phyloP scores from a whole-genome alignment of 2,113 vertebrate genomes.

The Bothrops jararaca region DNA sequence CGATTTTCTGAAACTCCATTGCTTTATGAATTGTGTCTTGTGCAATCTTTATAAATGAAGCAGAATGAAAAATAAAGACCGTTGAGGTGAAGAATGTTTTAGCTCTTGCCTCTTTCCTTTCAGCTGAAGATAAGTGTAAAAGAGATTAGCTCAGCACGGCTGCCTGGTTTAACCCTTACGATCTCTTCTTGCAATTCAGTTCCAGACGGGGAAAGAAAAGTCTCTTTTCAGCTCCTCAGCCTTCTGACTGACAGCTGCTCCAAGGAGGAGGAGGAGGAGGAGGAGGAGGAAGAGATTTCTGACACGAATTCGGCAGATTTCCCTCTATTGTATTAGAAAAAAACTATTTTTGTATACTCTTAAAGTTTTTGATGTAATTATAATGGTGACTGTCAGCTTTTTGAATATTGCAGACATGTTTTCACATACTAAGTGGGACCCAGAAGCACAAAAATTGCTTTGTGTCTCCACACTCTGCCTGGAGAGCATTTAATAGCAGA shows the following conservation, averaged over 20 bases:
- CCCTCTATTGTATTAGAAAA: background rate
- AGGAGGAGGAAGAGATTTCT: background rate
- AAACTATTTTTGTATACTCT: background rate
- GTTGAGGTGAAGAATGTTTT: conserved; percentile 11
- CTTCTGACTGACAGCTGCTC: conserved; percentile 43
- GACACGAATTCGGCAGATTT: background rate
- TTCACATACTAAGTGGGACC: background rate
- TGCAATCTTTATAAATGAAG: conserved; percentile 17
- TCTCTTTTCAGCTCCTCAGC: conserved; percentile 40
- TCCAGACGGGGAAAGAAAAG: conserved; percentile 50
- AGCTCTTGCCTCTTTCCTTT: conserved; percentile 38
- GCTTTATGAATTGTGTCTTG: background rate
- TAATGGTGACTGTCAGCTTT: background rate
- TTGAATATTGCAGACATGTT: background rate
- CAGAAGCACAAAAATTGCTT: background rate
- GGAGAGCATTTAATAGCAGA: background rate
- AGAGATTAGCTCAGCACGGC: conserved; percentile 28
- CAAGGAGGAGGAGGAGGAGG: background rate
- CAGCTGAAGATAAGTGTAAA: conserved; percentile 35
- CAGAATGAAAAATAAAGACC: background rate
- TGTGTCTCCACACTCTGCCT: background rate
- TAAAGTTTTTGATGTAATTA: background rate
- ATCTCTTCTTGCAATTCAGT: conserved; percentile 42
- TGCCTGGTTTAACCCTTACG: conserved; percentile 55
- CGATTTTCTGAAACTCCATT: background rate